Percentiles rank a stretch among this genome's conserved stretches.
phyloP scores from a whole-genome alignment of 2,888 invertebrate species.

The Pollenia angustigena region DNA sequence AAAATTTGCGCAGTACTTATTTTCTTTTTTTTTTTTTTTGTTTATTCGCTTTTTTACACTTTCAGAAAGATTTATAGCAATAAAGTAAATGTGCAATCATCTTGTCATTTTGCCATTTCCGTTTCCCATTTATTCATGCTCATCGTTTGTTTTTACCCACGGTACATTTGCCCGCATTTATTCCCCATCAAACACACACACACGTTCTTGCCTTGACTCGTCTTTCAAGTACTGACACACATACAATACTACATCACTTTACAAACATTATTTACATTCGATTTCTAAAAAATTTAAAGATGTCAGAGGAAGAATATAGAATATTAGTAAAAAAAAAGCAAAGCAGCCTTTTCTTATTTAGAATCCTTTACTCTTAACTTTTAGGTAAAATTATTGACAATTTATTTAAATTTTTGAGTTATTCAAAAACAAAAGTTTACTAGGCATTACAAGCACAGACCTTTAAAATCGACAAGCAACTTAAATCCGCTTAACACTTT shows the following conservation, averaged over 20 bases:
- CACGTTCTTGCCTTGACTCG: neutral
- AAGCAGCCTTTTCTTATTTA: no score
- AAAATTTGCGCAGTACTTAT: constrained; percentile 16
- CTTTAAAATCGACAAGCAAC: no score
- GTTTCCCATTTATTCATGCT: constrained; percentile 62
- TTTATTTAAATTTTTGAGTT: no score
- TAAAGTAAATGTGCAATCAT: constrained; percentile 71
- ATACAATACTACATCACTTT: neutral
- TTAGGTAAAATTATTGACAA: no score
- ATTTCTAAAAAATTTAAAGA: neutral
- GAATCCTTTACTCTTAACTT: no score
- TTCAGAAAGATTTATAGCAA: constrained; percentile 58
- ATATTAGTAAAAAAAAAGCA: neutral
- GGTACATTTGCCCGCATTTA: constrained; percentile 62
- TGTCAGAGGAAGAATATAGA: neutral
- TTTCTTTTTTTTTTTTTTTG: neutral
- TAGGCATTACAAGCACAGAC: no score
- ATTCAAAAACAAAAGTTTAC: no score
- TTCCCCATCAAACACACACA: constrained; percentile 32
- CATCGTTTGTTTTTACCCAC: constrained; percentile 69
- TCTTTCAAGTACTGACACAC: neutral
- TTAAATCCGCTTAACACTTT: no score
- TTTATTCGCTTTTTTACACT: neutral
- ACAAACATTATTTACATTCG: constrained; percentile 21
- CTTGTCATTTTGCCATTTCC: constrained; percentile 71